Evolutionary conservation across 2,888 invertebrate genomes (phyloP), one percentile per base, ranked within the genome.

Genomic region (Caenorhabditis afra): DNA sequence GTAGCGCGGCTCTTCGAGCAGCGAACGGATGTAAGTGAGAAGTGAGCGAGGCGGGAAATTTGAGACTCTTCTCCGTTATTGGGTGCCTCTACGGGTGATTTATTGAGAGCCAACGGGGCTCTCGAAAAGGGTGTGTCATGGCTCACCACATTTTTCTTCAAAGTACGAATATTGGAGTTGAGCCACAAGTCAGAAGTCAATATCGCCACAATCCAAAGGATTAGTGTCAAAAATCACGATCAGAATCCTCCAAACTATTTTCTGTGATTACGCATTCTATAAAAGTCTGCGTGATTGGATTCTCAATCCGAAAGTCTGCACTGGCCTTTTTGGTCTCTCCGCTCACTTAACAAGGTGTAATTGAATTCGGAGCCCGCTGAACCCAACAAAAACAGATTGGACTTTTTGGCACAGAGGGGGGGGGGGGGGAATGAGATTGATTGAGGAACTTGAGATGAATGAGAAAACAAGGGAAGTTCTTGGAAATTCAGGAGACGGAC

Each of bases 11-110:
- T 18, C 12, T 3, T 50, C 53, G 41, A 53, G 53, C n/a, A n/a
- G n/a, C n/a, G n/a, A 53, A 53, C 53, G 53, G 37, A 53, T 37
- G 53, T 53, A 29, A 29, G 29, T 29, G 29, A 29, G 29, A 29
- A 29, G 7, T 29, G 29, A 29, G 29, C 3, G 3, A 7, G 29
- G 29, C 29, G 35, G 10, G 53, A 53, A 53, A 53, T 53, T 53
- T 35, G 53, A 37, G 18, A 41, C n/a, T n/a, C 4, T 10, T 29
- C n/a, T 29, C 18, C 39, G 35, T 41, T 41, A 41, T 41, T 41
- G 11, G 41, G 41, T 41, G 41, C 41, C 14, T 11, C 10, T 16
- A 10, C 16, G 47, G n/a, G 20, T 16, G 20, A 47, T 50, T 18
- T 11, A 50, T 14, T 11, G 23, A 14, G 4, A 11, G 50, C 3